phyloP scores from a whole-genome alignment of 2,113 vertebrate species.

The Pycnonotus jocosus region DNA sequence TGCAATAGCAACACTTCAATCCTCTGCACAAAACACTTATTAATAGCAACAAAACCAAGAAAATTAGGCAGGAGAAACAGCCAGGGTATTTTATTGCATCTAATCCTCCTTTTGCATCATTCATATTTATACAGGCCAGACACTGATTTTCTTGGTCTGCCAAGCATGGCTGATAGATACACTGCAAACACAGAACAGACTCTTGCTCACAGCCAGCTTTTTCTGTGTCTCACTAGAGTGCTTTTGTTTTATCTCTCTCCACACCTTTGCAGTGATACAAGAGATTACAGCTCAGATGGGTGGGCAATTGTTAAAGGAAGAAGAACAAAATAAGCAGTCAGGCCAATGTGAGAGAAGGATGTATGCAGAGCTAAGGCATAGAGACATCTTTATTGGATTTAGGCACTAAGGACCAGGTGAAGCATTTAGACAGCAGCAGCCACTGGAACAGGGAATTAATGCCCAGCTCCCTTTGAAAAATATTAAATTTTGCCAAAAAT shows the following conservation, averaged over 20 bases:
- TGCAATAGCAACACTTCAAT: background rate
- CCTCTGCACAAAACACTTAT: background rate
- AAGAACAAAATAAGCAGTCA: background rate
- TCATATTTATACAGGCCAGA: background rate
- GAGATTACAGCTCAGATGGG: background rate
- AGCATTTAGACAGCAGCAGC: background rate
- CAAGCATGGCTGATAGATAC: background rate
- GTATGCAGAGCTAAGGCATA: background rate
- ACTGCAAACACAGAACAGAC: background rate
- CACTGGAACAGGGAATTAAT: background rate
- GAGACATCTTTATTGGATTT: background rate
- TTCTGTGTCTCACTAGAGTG: background rate
- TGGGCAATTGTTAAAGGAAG: background rate
- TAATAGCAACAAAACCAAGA: background rate
- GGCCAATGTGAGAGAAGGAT: background rate
- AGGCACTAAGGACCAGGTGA: background rate
- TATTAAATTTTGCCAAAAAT: background rate
- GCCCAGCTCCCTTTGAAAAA: background rate
- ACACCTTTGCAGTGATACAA: background rate
- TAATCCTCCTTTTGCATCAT: conserved; percentile 5
- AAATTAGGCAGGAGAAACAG: background rate
- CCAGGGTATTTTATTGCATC: background rate
- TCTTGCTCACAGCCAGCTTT: background rate
- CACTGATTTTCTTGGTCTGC: background rate
- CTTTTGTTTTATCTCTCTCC: conserved; percentile 11